A percentile compares a stretch with the other conserved stretches of the same genome.
Conservation (phyloP, 2,888 invertebrate genomes). For the Leptopilina myrica region DNA sequence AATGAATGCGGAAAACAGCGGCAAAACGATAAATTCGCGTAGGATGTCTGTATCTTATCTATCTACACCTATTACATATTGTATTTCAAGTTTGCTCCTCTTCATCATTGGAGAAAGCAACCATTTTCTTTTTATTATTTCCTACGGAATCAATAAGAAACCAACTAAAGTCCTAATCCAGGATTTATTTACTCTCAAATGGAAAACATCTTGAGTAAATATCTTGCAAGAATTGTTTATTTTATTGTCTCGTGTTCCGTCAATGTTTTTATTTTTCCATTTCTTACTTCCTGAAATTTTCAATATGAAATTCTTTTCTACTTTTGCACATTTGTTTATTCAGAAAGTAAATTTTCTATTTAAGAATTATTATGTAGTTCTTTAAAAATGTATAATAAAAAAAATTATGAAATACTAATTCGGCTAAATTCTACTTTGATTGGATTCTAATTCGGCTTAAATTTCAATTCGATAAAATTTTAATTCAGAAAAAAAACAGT, state of each 20-base stretch:
- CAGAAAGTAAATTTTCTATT: too few species aligned
- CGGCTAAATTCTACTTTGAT: too few species aligned
- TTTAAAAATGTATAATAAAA: too few species aligned
- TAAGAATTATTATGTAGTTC: too few species aligned
- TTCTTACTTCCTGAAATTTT: neutral
- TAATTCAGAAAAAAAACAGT: too few species aligned
- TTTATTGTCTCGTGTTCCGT: neutral
- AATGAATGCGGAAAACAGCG: conserved; percentile 52
- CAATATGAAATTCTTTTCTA: neutral
- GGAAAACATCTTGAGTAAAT: neutral
- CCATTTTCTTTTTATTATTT: neutral
- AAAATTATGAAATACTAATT: too few species aligned
- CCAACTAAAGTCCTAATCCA: conserved; percentile 13
- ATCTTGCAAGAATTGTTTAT: neutral
- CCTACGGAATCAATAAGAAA: neutral
- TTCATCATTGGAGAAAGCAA: neutral
- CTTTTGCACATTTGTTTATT: too few species aligned
- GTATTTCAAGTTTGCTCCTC: conserved; percentile 26
- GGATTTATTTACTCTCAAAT: conserved; percentile 10
- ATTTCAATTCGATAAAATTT: too few species aligned
- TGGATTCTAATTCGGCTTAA: too few species aligned
- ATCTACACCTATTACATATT: neutral
- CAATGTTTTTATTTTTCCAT: neutral
- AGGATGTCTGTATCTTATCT: conserved; percentile 26
- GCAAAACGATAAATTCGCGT: conserved; percentile 43